A percentile compares a stretch with the other conserved stretches of the same genome.
Conservation (phyloP, 2,888 invertebrate species). For the Chalcosyrphus nemorum region DNA sequence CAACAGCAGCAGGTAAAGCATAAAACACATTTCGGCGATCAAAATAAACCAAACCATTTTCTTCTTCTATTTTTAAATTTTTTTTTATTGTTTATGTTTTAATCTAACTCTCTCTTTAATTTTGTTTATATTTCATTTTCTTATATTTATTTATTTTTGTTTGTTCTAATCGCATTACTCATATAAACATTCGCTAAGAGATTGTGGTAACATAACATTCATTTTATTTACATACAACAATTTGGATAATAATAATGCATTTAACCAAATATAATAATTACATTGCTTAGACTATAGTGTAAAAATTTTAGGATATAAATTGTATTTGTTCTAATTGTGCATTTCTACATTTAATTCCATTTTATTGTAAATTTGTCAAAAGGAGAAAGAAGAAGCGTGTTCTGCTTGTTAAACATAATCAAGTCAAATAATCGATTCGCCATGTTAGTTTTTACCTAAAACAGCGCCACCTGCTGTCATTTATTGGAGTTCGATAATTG, state of each 20-base stretch:
- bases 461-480: no score
- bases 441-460: no score
- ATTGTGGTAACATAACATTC: slow-evolving; percentile 40
- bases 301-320: background rate
- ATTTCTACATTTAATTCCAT: background rate
- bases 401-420: no score
- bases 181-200: slow-evolving; percentile 54
- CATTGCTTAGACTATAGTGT: slow-evolving; percentile 12
- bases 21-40: slow-evolving; percentile 73
- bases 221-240: slow-evolving; percentile 30
- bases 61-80: slow-evolving; percentile 59
- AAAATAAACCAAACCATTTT: slow-evolving; percentile 75
- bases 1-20: slow-evolving; percentile 79
- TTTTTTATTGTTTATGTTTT: slow-evolving; percentile 22
- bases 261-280: background rate
- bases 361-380: background rate
- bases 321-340: background rate
- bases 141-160: slow-evolving; percentile 31
- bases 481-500: no score
- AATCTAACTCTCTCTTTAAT: slow-evolving; percentile 26
- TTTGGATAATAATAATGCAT: background rate
- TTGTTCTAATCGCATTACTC: slow-evolving; percentile 57
- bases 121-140: slow-evolving; percentile 22
- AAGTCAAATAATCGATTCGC: no score
- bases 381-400: background rate